These are phyloP conservation scores for Tuta absoluta DNA, from an alignment of 2,888 invertebrate genomes.

Conservation along the genomic window DNA sequence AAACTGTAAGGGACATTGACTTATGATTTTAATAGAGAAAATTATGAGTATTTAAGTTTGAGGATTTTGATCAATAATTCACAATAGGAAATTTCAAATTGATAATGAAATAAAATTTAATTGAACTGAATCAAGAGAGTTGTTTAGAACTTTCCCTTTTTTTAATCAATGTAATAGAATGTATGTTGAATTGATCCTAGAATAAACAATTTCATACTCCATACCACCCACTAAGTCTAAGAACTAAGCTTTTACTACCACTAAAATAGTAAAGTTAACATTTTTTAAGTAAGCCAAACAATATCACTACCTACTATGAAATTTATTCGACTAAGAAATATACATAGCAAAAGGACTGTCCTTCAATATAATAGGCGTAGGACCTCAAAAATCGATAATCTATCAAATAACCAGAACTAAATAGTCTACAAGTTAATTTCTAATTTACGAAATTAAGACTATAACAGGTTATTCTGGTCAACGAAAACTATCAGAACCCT, in stretches of 20 bases:
- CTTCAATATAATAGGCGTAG: not conserved
- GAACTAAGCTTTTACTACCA: slow-evolving; percentile 6
- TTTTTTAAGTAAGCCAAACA: not conserved
- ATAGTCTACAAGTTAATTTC: not conserved
- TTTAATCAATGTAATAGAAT: not conserved
- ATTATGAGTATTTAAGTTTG: too few species aligned
- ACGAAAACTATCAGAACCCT: not conserved
- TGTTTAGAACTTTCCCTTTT: not conserved
- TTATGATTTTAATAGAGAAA: too few species aligned
- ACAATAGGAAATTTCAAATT: too few species aligned
- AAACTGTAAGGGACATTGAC: too few species aligned
- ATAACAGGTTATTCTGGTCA: not conserved
- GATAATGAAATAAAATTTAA: not conserved
- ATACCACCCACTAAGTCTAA: slow-evolving; percentile 29
- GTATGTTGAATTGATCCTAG: not conserved
- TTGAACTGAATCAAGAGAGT: not conserved
- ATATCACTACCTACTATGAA: not conserved
- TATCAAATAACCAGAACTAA: not conserved
- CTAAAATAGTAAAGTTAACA: not conserved
- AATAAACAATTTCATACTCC: slow-evolving; percentile 21
- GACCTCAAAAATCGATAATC: slow-evolving; percentile 18
- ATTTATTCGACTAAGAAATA: not conserved
- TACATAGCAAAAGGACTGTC: not conserved
- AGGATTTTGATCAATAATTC: too few species aligned
- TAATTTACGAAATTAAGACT: not conserved